phyloP scores from a whole-genome alignment of 2,888 invertebrate species.

The Hyppa rectilinea region DNA sequence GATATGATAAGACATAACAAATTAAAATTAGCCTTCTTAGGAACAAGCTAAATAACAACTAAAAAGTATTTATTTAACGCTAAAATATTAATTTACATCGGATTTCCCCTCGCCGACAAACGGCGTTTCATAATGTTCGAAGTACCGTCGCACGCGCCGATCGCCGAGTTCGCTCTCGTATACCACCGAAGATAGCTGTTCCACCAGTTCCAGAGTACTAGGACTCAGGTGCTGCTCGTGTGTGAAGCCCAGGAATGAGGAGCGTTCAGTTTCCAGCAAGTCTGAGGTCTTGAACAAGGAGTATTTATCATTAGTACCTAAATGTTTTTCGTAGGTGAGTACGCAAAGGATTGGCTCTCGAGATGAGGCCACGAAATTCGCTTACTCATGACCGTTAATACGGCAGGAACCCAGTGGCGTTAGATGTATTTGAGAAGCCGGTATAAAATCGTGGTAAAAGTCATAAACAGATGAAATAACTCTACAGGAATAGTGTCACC shows the following conservation, averaged over 20 bases:
- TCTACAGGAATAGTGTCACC: not conserved
- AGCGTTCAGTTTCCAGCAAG: slow-evolving; percentile 76
- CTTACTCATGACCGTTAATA: no score
- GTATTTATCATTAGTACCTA: slow-evolving; percentile 14
- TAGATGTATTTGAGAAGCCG: not conserved
- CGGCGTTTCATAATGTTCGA: slow-evolving; percentile 79
- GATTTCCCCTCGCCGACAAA: slow-evolving; percentile 67
- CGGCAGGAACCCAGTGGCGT: no score
- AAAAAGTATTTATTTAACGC: slow-evolving; percentile 45
- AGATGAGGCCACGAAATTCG: not conserved
- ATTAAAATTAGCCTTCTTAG: not conserved
- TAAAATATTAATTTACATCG: slow-evolving; percentile 16
- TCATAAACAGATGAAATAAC: not conserved
- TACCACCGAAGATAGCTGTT: slow-evolving; percentile 73
- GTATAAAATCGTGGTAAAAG: not conserved
- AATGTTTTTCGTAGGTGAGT: not conserved
- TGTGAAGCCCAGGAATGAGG: slow-evolving; percentile 80
- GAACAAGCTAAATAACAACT: slow-evolving; percentile 11
- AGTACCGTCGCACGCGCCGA: slow-evolving; percentile 80
- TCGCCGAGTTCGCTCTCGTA: slow-evolving; percentile 73
- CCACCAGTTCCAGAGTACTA: slow-evolving; percentile 75
- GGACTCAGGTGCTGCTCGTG: slow-evolving; percentile 74
- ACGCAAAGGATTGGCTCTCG: not conserved
- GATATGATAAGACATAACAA: not conserved
- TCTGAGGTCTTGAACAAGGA: slow-evolving; percentile 70